Evolutionary conservation across 2,888 invertebrate genomes (phyloP).

Genomic region (Drosophila niveifrons): DNA sequence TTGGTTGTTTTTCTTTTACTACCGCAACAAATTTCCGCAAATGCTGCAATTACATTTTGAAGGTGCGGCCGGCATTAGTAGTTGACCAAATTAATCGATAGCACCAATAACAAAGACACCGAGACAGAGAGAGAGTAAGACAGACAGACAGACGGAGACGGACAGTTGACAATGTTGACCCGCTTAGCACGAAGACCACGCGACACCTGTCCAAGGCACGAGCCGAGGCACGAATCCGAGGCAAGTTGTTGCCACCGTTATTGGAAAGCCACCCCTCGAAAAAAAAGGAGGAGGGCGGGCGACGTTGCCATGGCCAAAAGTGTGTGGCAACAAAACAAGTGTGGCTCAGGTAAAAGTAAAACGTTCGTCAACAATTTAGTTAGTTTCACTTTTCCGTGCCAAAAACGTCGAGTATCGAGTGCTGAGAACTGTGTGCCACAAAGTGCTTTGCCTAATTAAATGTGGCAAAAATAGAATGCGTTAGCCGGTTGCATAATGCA

Average conservation of each 20-base stretch:
- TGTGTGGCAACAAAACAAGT: constrained; percentile 63
- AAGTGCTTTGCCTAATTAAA: constrained; percentile 53
- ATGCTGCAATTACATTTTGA: constrained; percentile 67
- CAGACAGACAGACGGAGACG: not conserved
- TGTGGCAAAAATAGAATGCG: constrained; percentile 49
- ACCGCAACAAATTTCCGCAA: constrained; percentile 72
- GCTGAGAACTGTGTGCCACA: constrained; percentile 26
- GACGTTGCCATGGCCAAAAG: constrained; percentile 79
- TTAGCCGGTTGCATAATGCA: constrained; percentile 62
- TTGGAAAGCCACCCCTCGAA: constrained; percentile 45
- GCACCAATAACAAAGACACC: constrained; percentile 55
- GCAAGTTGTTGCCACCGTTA: not conserved
- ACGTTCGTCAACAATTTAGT: constrained; percentile 48
- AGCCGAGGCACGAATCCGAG: constrained; percentile 8
- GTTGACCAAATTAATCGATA: constrained; percentile 77
- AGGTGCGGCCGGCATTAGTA: constrained; percentile 72
- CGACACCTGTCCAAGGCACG: constrained; percentile 38
- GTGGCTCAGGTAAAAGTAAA: constrained; percentile 2
- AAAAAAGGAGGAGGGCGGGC: not conserved
- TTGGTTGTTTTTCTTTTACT: constrained; percentile 44
- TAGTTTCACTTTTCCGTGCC: constrained; percentile 74
- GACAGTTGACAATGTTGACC: constrained; percentile 51
- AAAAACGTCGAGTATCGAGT: constrained; percentile 63
- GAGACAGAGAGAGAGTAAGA: constrained; percentile 8
- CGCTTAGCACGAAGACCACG: constrained; percentile 53